Conservation (phyloP, 2,113 vertebrate genomes). For the Ammodytes marinus region DNA sequence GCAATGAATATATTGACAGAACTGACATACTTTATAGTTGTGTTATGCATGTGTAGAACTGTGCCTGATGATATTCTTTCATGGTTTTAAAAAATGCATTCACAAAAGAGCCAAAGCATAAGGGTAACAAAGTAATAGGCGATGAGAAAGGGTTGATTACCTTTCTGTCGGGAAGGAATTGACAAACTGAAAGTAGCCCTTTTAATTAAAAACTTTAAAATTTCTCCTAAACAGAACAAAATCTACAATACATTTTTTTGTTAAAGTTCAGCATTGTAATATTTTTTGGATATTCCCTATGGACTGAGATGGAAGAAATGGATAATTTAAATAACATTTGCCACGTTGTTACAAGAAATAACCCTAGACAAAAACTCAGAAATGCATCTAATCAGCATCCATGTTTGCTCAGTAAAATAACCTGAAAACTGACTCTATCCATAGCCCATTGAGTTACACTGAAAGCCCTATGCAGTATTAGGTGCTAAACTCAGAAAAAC, state of each 20-base stretch:
- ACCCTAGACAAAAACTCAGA: neutral
- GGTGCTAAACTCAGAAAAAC: slow-evolving; percentile 54
- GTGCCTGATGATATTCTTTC: slow-evolving; percentile 8
- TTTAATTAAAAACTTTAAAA: neutral
- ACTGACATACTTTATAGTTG: slow-evolving; percentile 13
- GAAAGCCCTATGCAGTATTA: slow-evolving; percentile 24
- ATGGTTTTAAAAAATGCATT: slow-evolving; percentile 23
- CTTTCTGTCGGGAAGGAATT: neutral
- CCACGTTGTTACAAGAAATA: neutral
- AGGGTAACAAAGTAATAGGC: slow-evolving; percentile 11
- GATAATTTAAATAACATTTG: neutral
- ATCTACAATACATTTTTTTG: too few species aligned
- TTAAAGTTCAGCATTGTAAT: neutral
- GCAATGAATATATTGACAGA: slow-evolving; percentile 46
- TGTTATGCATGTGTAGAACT: slow-evolving; percentile 4
- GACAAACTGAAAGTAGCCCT: slow-evolving; percentile 1
- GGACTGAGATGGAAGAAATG: neutral
- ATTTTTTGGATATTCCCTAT: neutral
- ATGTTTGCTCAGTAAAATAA: slow-evolving; percentile 40
- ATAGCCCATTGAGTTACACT: slow-evolving; percentile 22
- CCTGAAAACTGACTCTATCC: slow-evolving; percentile 38
- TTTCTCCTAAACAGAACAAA: neutral
- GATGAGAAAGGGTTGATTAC: neutral
- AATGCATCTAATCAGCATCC: slow-evolving; percentile 31
- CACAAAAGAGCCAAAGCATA: slow-evolving; percentile 31